Base-by-base conservation (phyloP, 2,888 invertebrate species). In the Cosmia trapezina region DNA sequence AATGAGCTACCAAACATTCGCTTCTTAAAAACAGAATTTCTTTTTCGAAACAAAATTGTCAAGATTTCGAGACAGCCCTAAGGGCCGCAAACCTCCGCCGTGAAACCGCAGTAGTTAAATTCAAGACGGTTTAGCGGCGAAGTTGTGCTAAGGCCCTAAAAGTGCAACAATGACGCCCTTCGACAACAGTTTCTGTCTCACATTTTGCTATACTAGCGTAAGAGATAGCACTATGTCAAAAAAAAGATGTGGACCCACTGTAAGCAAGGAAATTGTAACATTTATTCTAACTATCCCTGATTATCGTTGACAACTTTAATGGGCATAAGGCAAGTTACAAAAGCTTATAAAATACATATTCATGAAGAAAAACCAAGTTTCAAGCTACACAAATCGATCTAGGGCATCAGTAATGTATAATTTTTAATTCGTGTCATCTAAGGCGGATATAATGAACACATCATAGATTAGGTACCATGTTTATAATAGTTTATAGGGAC, bases 51-150 rank as follows among this genome's bases (percentile, higher is more conserved):
- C 8, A 66, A 72, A 56, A n/a, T 60, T 69, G 73, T 57, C n/a
- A 69, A 65, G 43, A 70, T 84, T 84, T 81, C 85, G 43, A 83
- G 83, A 86, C 87, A 86, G 87, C 86, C 86, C 87, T 53, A 28
- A 28, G 28, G 28, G 28, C 28, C 28, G 28, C 28, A 28, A 1
- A 28, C 28, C 28, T 28, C 28, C 28, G 28, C 28, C 28, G 28
- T 3, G 3, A 28, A 28, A 28, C 28, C 28, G 28, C 28, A 28
- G 3, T 28, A 28, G 28, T 28, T 28, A 28, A 28, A 28, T 28
- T 28, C 1, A 28, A 28, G n/a, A n/a, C 28, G 2, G 28, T 28
- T 28, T 28, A 1, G 28, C 28, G 28, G 28, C 28, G 28, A 28
- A 28, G 28, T 1, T 28, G 28, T 28, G 28, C 28, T 28, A 28